Evolutionary conservation across 2,113 vertebrate species (phyloP).

Genomic region (Meleagris gallopavo): DNA sequence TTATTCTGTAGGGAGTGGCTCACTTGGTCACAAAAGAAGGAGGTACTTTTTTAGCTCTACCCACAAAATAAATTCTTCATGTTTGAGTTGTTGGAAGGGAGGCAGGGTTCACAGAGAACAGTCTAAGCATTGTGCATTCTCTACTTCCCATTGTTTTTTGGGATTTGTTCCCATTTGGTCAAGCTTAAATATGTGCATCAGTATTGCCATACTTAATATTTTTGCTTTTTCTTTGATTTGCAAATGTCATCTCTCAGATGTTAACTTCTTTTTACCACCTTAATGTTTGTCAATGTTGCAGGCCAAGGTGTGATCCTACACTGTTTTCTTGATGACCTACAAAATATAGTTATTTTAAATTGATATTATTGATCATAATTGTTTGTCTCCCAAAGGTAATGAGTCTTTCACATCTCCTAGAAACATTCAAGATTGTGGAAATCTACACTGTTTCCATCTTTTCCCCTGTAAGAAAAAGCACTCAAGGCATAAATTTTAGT

Average conservation of each 20-base stretch:
- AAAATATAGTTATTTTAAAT: neutral
- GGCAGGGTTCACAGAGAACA: neutral
- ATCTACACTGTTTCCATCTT: neutral
- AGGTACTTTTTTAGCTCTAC: neutral
- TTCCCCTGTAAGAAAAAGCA: neutral
- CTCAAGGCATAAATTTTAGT: neutral
- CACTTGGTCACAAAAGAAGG: neutral
- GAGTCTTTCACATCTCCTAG: neutral
- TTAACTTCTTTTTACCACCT: neutral
- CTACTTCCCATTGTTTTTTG: neutral
- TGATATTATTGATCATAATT: neutral
- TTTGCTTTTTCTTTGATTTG: neutral
- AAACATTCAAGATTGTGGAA: too few species aligned
- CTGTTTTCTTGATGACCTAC: neutral
- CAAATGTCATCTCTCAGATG: neutral
- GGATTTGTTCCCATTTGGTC: neutral
- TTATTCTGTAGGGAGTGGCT: neutral
- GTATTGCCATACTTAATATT: neutral
- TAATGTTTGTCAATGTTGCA: neutral
- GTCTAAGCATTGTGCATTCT: neutral
- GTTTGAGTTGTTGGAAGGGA: neutral
- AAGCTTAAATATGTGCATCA: fast-evolving
- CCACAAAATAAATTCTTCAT: neutral
- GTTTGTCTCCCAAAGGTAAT: neutral
- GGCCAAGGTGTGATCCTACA: neutral